Evolutionary conservation across 2,888 invertebrate species (phyloP).

Genomic region (Netelia inedita): DNA sequence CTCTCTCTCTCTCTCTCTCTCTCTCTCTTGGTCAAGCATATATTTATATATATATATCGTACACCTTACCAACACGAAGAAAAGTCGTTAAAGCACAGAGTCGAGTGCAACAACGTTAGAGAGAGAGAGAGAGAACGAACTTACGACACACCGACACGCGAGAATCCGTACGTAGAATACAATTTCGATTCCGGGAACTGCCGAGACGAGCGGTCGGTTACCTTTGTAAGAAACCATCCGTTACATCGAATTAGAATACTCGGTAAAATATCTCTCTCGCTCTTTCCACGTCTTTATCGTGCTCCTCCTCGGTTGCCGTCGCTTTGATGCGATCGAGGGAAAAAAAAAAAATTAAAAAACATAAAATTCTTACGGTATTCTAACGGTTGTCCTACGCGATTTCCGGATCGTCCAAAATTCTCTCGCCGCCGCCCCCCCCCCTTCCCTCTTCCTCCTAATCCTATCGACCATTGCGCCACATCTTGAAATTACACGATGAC

Average conservation of each 20-base stretch:
- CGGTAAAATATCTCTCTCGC: slow-evolving; percentile 40
- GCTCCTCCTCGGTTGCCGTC: background rate
- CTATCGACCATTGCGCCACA: no score
- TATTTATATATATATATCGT: background rate
- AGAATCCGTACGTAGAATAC: background rate
- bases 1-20: slow-evolving; percentile 2
- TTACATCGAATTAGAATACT: slow-evolving; percentile 68
- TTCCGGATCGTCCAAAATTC: slow-evolving; percentile 40
- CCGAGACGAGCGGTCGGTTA: slow-evolving; percentile 68
- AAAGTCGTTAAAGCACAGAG: slow-evolving; percentile 11
- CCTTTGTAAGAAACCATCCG: slow-evolving; percentile 67
- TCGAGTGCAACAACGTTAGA: slow-evolving; percentile 24
- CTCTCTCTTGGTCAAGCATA: slow-evolving; percentile 31
- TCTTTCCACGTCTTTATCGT: background rate
- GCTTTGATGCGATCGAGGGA: background rate
- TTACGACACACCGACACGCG: background rate
- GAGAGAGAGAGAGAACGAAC: background rate
- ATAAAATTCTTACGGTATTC: slow-evolving; percentile 8
- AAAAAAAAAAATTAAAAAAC: background rate
- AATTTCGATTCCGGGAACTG: slow-evolving; percentile 57
- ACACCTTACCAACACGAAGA: background rate
- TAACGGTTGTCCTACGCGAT: slow-evolving; percentile 20
- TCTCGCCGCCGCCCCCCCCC: no score
- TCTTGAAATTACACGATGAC: slow-evolving; percentile 35
- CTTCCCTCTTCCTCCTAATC: no score